Conservation (phyloP, 2,888 invertebrate genomes). For the Mantis religiosa region DNA sequence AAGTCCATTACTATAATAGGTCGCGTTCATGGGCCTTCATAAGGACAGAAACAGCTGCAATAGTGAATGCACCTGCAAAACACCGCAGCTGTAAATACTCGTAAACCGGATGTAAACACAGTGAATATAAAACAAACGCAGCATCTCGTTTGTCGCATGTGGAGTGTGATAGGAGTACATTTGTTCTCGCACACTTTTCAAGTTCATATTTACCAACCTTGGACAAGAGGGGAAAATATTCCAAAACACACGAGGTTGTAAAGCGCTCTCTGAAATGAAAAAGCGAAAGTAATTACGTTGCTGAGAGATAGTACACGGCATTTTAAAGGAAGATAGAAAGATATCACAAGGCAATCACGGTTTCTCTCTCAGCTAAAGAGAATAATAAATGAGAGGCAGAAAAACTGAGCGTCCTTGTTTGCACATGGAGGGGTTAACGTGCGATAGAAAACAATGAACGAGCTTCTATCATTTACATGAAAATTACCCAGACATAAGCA, state of each 20-base stretch:
- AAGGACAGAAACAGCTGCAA: too few species aligned
- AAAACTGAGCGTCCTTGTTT: neutral
- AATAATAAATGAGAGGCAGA: neutral
- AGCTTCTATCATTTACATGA: neutral
- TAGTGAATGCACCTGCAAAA: too few species aligned
- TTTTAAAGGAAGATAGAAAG: neutral
- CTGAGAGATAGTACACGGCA: neutral
- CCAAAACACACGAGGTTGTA: neutral
- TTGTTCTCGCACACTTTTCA: neutral
- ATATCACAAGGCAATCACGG: neutral
- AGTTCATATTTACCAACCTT: neutral
- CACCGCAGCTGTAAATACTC: too few species aligned
- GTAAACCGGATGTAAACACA: too few species aligned
- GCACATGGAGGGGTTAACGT: neutral
- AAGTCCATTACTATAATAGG: too few species aligned
- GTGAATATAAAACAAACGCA: too few species aligned
- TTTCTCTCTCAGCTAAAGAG: neutral
- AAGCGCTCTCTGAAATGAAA: neutral
- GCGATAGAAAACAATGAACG: neutral
- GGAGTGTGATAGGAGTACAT: too few species aligned
- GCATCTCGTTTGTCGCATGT: too few species aligned
- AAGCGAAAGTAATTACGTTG: neutral
- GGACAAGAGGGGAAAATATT: neutral
- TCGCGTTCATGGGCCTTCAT: too few species aligned
- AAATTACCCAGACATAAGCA: neutral